phyloP scores from a whole-genome alignment of 2,888 invertebrate species.

The Deladenus siricidicola region DNA sequence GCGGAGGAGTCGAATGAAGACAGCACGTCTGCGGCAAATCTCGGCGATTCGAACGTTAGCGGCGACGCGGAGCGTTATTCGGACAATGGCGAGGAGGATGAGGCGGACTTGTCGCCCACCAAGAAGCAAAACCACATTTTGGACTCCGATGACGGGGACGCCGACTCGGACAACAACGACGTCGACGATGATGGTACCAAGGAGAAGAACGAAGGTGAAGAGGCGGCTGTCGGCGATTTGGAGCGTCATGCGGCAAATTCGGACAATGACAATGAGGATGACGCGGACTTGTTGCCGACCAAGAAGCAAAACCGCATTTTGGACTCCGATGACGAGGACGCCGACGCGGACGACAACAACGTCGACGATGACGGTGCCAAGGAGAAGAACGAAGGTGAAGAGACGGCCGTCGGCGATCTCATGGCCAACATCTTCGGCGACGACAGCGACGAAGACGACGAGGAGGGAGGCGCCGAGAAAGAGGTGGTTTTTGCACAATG shows the following conservation, averaged over 20 bases:
- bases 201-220: neutral
- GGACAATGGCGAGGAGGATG: neutral
- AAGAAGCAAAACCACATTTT: neutral
- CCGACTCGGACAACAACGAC: neutral
- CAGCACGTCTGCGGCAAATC: too few species aligned
- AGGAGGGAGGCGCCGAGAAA: conserved; percentile 2
- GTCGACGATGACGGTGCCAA: neutral
- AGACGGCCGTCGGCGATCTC: conserved; percentile 17
- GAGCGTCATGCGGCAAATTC: too few species aligned
- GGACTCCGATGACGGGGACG: neutral
- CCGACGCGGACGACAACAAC: neutral
- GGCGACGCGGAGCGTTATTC: too few species aligned
- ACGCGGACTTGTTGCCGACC: too few species aligned
- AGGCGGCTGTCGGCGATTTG: too few species aligned
- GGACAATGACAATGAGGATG: too few species aligned
- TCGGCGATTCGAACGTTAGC: too few species aligned
- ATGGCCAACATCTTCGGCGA: conserved; percentile 40
- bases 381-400: conserved; percentile 1
- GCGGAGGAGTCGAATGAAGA: too few species aligned
- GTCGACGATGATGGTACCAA: neutral
- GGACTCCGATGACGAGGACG: neutral
- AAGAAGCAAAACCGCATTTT: neutral
- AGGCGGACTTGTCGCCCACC: neutral
- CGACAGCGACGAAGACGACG: conserved; percentile 35
- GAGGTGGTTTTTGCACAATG: conserved; percentile 8